Evolutionary conservation across 2,888 invertebrate genomes (phyloP), one percentile per base, ranked within the genome.

Genomic region (Troides oblongomaculatus): DNA sequence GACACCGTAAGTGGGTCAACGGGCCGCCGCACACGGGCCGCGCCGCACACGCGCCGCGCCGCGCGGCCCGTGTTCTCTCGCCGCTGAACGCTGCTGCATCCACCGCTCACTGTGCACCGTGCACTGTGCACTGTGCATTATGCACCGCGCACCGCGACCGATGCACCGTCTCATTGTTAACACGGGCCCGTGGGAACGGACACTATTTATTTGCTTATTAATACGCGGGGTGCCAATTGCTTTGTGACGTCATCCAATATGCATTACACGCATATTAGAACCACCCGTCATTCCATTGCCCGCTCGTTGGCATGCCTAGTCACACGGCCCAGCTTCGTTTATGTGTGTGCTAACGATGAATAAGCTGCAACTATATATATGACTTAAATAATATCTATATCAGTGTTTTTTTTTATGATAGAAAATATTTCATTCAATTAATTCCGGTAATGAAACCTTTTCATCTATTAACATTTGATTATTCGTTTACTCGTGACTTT

Each of bases 1-100:
- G 85, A 81, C 87, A 85, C 85, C 79, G 85, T 87, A 92, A 89
- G 82, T 92, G 85, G 92, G 92, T 92, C 90, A 91, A 84, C 88
- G 81, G 92, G 90, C 83, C 90, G 88, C 25, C 62, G 63, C 53
- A 59, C 46, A 70, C 70, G 53, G 53, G 63, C 46, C 58, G 57
- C 62, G 65, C 30, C 65, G 65, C 53, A 59, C 46, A 70, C 70
- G 53, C 53, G 63, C 46, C 58, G 57, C 62, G 62, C 30, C 65
- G 65, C 21, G 21, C 21, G 21, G 21, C 65, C 59, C 86, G 82
- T 79, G 84, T 85, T 81, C 81, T 79, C 79, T 80, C 81, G 80
- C 76, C 75, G 76, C 78, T 76, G 57, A 46, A 53, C 68, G 30
- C 50, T 65, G 46, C 46, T 57, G 57, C 23, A 23, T 21, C 18